phyloP scores from a whole-genome alignment of 2,113 vertebrate species.

The Penelope pileata region DNA sequence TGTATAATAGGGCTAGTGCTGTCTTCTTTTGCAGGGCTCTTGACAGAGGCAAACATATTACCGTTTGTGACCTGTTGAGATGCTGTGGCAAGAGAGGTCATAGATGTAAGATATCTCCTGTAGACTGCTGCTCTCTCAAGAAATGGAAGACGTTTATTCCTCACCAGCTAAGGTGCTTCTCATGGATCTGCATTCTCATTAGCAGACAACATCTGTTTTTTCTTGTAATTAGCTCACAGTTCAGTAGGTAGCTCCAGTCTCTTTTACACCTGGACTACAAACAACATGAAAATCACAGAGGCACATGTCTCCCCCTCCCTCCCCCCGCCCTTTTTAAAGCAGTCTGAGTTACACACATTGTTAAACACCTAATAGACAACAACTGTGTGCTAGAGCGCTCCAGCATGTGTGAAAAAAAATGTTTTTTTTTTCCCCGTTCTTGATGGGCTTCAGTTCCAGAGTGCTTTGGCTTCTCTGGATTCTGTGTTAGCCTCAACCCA shows the following conservation, averaged over 20 bases:
- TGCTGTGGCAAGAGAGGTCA: not conserved
- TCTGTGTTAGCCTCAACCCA: conserved; percentile 38
- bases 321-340: conserved; percentile 53
- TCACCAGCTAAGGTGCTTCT: conserved; percentile 23
- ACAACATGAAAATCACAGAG: conserved; percentile 75
- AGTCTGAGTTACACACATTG: conserved; percentile 74
- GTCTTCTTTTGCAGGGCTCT: not conserved
- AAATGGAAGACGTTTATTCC: conserved; percentile 41
- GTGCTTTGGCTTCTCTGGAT: conserved; percentile 19
- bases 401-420: conserved; percentile 27
- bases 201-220: conserved; percentile 82
- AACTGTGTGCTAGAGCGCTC: conserved; percentile 30
- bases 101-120: not conserved
- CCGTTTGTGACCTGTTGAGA: not conserved
- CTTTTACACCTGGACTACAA: conserved; percentile 78
- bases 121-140: not conserved
- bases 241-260: conserved; percentile 76
- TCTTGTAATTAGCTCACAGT: conserved; percentile 82
- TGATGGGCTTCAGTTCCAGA: conserved; percentile 27
- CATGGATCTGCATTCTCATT: conserved; percentile 73
- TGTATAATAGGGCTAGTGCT: not conserved
- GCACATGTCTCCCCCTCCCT: conserved; percentile 40
- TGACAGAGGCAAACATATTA: not conserved
- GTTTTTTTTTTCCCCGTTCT: not conserved
- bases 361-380: conserved; percentile 78